Conservation (phyloP, 2,113 vertebrate species). For the Micronycteris hirsuta region DNA sequence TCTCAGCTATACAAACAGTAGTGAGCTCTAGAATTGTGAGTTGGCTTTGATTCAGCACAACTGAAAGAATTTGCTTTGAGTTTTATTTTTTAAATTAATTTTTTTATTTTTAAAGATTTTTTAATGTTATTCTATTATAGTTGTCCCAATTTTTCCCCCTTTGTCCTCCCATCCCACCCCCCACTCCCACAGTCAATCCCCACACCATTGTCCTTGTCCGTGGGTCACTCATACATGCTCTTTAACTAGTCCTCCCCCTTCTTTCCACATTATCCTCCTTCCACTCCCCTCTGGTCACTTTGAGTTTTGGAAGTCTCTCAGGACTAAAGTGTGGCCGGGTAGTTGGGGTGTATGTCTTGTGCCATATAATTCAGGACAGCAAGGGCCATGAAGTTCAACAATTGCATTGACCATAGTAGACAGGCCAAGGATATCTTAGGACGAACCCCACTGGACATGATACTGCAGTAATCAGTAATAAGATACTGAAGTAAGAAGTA, state of each 20-base stretch:
- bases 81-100: background rate
- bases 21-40: background rate
- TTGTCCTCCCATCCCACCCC: too few species aligned
- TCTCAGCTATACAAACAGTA: background rate
- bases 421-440: background rate
- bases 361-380: background rate
- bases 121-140: too few species aligned
- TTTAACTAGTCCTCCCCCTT: too few species aligned
- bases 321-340: background rate
- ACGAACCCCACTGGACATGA: background rate
- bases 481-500: too few species aligned
- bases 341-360: background rate
- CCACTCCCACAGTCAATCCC: too few species aligned
- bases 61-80: background rate
- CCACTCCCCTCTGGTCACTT: background rate
- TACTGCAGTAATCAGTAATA: background rate
- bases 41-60: background rate
- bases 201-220: too few species aligned
- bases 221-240: too few species aligned
- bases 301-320: background rate
- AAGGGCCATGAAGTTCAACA: background rate
- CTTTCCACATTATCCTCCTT: too few species aligned
- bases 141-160: too few species aligned
- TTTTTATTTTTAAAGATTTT: too few species aligned
- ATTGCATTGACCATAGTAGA: background rate